Conservation (phyloP, 2,888 invertebrate species). For the Drosophila incognita region DNA sequence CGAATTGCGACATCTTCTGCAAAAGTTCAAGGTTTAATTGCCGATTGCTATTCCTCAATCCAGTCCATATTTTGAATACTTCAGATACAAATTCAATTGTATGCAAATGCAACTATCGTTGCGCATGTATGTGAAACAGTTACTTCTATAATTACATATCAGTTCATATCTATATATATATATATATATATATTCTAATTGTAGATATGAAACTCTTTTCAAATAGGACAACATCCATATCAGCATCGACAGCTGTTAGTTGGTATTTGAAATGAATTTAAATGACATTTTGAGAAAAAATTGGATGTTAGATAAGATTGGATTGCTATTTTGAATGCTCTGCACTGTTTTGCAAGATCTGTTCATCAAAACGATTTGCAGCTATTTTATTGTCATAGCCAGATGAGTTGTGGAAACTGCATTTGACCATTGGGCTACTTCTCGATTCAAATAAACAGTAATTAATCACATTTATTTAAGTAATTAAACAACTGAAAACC, state of each 20-base stretch:
- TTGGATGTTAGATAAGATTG: background rate
- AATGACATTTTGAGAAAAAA: background rate
- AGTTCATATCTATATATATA: background rate
- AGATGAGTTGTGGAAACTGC: background rate
- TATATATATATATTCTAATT: background rate
- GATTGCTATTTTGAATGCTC: background rate
- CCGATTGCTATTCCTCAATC: background rate
- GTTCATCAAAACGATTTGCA: background rate
- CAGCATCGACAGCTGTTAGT: background rate
- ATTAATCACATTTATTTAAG: background rate
- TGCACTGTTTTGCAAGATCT: background rate
- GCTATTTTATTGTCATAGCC: background rate
- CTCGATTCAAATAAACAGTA: background rate
- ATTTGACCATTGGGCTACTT: too few relatives aligned
- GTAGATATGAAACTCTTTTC: background rate
- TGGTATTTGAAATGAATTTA: background rate
- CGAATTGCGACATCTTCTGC: constrained; percentile 89
- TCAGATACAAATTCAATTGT: constrained; percentile 1
- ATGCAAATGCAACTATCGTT: background rate
- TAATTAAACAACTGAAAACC: too few relatives aligned
- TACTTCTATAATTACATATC: background rate
- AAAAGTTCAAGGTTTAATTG: constrained; percentile 84
- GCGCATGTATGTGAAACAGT: background rate
- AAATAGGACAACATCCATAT: background rate
- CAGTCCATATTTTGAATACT: background rate